Percentiles rank a stretch among this genome's conserved stretches.
phyloP scores from a whole-genome alignment of 2,888 invertebrate species.

The Anthophora plumipes region DNA sequence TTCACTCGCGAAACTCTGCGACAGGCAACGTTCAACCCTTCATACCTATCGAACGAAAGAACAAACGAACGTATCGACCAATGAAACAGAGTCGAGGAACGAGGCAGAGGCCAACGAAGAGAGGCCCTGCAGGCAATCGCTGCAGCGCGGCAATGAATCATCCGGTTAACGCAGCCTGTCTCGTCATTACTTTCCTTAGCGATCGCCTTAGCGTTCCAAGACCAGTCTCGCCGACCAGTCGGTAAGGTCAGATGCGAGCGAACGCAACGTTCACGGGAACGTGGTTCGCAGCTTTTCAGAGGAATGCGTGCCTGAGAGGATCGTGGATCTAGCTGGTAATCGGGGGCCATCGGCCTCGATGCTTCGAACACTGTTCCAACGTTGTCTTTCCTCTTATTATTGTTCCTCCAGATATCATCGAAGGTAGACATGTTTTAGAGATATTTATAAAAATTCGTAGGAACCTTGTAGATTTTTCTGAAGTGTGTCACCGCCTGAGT shows the following conservation, averaged over 20 bases:
- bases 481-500: too few species aligned
- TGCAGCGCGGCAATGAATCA: slow-evolving; percentile 68
- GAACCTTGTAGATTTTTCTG: too few species aligned
- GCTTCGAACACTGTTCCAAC: too few species aligned
- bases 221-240: slow-evolving; percentile 44
- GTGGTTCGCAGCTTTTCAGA: slow-evolving; percentile 26
- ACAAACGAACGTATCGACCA: slow-evolving; percentile 21
- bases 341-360: slow-evolving; percentile 4
- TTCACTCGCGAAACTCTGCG: slow-evolving; percentile 48
- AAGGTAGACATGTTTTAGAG: background rate
- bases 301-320: slow-evolving; percentile 22
- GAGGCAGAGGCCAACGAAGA: background rate
- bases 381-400: background rate
- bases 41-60: slow-evolving; percentile 7
- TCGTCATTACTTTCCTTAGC: slow-evolving; percentile 71
- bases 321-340: slow-evolving; percentile 8
- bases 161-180: slow-evolving; percentile 71
- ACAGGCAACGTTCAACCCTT: slow-evolving; percentile 17
- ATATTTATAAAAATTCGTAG: too few species aligned
- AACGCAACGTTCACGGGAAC: slow-evolving; percentile 16
- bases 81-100: slow-evolving; percentile 5
- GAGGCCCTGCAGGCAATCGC: slow-evolving; percentile 44
- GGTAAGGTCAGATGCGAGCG: slow-evolving; percentile 66
- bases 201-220: slow-evolving; percentile 51
- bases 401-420: background rate